These are phyloP conservation scores for Alethe diademata DNA, from an alignment of 2,113 vertebrate species.

Conservation along the genomic window DNA sequence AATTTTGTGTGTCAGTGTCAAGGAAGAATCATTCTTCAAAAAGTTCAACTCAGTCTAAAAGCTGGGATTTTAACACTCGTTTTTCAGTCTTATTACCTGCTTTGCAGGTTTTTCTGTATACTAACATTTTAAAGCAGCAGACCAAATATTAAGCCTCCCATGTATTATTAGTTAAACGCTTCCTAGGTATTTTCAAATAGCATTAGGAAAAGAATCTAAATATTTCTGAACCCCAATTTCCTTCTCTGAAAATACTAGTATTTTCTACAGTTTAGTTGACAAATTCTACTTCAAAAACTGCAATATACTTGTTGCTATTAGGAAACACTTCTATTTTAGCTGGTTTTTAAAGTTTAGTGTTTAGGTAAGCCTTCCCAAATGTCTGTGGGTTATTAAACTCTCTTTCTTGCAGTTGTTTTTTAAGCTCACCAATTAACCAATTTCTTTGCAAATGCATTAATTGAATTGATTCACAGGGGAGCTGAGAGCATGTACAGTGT, in stretches of 20 bases:
- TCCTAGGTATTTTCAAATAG: neutral
- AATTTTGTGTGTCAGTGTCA: neutral
- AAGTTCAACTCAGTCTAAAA: neutral
- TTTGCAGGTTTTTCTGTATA: neutral
- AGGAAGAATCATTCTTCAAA: neutral
- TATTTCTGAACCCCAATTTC: neutral
- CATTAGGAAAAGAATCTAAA: neutral
- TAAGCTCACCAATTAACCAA: neutral
- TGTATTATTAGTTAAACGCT: neutral
- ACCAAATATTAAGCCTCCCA: fast-evolving
- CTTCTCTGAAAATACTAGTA: neutral
- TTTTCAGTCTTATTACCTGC: neutral
- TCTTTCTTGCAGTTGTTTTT: neutral
- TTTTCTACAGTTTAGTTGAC: neutral
- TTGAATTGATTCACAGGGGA: neutral
- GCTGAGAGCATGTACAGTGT: neutral
- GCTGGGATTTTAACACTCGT: neutral
- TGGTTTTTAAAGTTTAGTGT: neutral
- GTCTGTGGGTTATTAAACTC: neutral
- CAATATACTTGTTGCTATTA: neutral
- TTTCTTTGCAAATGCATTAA: neutral
- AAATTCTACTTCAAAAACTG: neutral
- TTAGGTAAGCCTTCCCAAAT: neutral
- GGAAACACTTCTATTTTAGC: neutral
- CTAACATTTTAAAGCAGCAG: neutral